Conservation (phyloP, 2,888 invertebrate species). For the Mythimna ferrago region DNA sequence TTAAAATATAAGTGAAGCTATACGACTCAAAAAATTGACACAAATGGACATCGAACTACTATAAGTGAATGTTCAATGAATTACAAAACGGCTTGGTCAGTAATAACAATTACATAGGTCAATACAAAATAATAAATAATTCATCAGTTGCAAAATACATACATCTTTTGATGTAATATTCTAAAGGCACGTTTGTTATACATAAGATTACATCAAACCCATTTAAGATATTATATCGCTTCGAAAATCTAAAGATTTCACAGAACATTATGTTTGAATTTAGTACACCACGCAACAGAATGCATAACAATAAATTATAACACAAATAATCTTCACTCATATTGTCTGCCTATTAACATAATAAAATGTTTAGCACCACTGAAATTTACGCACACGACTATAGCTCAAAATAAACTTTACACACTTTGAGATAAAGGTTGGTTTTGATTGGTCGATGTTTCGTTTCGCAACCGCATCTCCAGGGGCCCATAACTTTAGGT, state of each 20-base stretch:
- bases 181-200: conserved; percentile 2
- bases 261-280: conserved; percentile 57
- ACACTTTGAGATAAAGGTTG: conserved; percentile 39
- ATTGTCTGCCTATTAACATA: conserved; percentile 73
- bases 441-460: conserved; percentile 54
- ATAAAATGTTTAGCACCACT: conserved; percentile 80
- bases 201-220: conserved; percentile 35
- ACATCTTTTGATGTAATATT: conserved; percentile 11
- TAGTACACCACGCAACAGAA: conserved; percentile 52
- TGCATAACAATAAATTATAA: conserved; percentile 65
- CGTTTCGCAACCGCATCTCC: conserved; percentile 79
- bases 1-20: conserved; percentile 41
- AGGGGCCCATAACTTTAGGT: conserved; percentile 84
- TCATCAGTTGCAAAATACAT: not conserved
- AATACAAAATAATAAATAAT: not conserved
- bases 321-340: conserved; percentile 65
- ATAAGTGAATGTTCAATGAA: conserved; percentile 14
- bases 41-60: not conserved
- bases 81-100: not conserved
- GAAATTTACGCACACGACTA: conserved; percentile 61
- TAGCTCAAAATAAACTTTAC: conserved; percentile 59
- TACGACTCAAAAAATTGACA: conserved; percentile 16
- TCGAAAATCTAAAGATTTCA: conserved; percentile 55
- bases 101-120: not conserved
- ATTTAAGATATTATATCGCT: conserved; percentile 40